Percentiles rank a stretch among this genome's conserved stretches.
Evolutionary conservation across 2,888 invertebrate genomes (phyloP).

Genomic region (Phasia obesa): DNA sequence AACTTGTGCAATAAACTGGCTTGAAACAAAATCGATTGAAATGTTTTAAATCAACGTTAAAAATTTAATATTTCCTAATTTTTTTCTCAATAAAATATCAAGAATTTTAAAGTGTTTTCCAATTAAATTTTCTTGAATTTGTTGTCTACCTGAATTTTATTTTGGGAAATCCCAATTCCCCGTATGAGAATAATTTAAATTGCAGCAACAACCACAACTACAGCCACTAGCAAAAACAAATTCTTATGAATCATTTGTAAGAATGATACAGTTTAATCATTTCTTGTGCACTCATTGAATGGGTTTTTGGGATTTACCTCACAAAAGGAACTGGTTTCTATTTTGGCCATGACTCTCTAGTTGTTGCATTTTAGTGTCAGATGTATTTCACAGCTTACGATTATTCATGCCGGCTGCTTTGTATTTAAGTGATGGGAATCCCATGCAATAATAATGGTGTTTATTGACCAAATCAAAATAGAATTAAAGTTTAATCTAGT

Average conservation of each 20-base stretch:
- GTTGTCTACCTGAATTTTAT: no score
- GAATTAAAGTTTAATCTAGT: background rate
- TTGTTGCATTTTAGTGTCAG: slow-evolving; percentile 1
- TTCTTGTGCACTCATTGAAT: background rate
- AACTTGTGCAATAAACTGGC: no score
- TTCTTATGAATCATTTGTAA: slow-evolving; percentile 33
- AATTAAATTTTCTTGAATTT: background rate
- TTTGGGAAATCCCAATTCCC: background rate
- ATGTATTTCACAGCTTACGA: background rate
- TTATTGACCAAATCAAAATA: background rate
- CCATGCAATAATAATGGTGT: background rate
- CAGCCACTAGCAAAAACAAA: background rate
- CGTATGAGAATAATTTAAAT: background rate
- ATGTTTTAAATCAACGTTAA: no score
- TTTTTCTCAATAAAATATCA: no score
- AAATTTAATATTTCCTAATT: no score
- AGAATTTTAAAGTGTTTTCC: background rate
- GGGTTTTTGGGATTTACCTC: slow-evolving; percentile 33
- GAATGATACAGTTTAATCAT: slow-evolving; percentile 4
- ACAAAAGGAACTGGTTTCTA: slow-evolving; percentile 11
- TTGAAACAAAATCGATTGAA: no score
- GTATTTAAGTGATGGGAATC: slow-evolving; percentile 5
- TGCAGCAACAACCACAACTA: background rate
- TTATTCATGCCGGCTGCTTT: background rate
- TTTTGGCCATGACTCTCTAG: slow-evolving; percentile 23